A percentile compares a stretch with the other conserved stretches of the same genome.
Evolutionary conservation across 2,113 vertebrate species (phyloP).

Genomic region (Pollimyrus isidori): DNA sequence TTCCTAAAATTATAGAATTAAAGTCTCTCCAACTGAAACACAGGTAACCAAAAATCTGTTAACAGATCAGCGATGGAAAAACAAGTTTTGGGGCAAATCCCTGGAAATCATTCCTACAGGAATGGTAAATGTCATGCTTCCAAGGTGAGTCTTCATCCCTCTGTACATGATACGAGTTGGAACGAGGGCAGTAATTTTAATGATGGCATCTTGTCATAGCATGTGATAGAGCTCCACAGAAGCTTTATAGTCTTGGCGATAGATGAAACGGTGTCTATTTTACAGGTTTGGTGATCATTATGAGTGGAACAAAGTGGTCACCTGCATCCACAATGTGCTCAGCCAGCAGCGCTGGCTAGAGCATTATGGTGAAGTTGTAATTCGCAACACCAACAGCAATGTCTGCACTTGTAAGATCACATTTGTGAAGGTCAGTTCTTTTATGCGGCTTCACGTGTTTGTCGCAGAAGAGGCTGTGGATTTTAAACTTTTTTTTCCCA

Average conservation of each 20-base stretch:
- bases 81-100: constrained; percentile 99
- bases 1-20: neutral
- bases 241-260: neutral
- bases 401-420: constrained; percentile 85
- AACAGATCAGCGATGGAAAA: constrained; percentile 95
- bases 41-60: constrained; percentile 11
- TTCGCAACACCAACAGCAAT: constrained; percentile 73
- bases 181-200: neutral
- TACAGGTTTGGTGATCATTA: constrained; percentile 83
- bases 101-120: constrained; percentile 97
- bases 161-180: neutral
- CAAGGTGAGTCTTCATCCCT: constrained; percentile 64
- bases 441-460: neutral
- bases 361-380: constrained; percentile 90
- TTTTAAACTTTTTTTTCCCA: no score
- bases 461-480: no score
- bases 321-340: constrained; percentile 95
- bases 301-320: constrained; percentile 97
- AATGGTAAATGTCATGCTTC: constrained; percentile 83
- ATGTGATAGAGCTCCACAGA: neutral
- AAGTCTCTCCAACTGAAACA: neutral
- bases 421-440: constrained; percentile 79
- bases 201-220: neutral
- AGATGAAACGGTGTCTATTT: neutral
- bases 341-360: constrained; percentile 96